These are phyloP conservation scores for Limosa lapponica DNA, from an alignment of 2,797 vertebrate species.

Conservation along the genomic window DNA sequence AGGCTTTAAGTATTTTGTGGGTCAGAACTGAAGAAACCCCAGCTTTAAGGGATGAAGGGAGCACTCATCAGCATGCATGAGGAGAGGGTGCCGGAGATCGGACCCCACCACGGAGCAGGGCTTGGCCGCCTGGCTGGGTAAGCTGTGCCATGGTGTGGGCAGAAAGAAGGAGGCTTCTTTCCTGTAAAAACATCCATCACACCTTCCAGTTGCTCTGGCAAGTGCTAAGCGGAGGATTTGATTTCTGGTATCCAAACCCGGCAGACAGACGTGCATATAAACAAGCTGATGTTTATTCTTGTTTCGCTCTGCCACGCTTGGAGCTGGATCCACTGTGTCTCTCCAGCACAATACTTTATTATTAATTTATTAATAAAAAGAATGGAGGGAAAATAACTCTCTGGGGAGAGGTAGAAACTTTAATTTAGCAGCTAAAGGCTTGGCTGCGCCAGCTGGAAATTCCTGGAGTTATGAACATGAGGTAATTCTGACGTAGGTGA, in stretches of 20 bases:
- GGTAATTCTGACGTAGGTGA: conserved; percentile 67
- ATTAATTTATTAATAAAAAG: neutral
- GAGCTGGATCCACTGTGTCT: neutral
- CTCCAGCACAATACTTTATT: neutral
- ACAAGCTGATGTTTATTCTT: neutral
- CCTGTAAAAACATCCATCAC: neutral
- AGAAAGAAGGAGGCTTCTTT: neutral
- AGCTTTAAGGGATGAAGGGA: neutral
- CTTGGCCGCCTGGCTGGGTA: neutral
- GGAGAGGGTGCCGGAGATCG: neutral
- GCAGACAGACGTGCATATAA: neutral
- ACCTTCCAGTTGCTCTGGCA: neutral
- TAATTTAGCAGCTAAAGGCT: conserved; percentile 15
- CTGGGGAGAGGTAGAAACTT: neutral
- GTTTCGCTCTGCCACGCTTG: neutral
- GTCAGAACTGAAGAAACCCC: neutral
- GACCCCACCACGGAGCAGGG: rapidly evolving
- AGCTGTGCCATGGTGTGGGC: neutral
- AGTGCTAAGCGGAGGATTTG: neutral
- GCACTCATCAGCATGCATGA: rapidly evolving
- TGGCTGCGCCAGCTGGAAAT: conserved; percentile 53
- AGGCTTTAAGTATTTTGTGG: neutral
- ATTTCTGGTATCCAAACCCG: neutral
- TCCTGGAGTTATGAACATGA: conserved; percentile 49
- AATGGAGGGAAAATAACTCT: neutral